Evolutionary conservation across 2,113 vertebrate species (phyloP), one percentile per base, ranked within the genome.

Genomic region (Caretta caretta): DNA sequence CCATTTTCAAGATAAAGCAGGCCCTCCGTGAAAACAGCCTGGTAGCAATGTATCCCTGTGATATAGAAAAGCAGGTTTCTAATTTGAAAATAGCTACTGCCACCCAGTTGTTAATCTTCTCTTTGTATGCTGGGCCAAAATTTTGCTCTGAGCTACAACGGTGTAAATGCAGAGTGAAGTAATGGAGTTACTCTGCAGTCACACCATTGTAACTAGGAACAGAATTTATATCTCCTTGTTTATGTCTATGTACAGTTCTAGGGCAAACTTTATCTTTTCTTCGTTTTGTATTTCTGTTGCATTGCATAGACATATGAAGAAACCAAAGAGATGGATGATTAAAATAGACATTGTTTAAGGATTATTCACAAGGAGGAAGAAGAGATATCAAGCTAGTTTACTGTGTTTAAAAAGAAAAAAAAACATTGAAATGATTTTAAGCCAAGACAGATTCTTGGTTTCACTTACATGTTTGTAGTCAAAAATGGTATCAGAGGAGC

Each of bases 401-500:
- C 50, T 42, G 5, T 20, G 12, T 31, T 85, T 29, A 81, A 38
- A 35, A 83, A 3, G 10, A 12, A 51, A 10, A 35, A 3, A 17
- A 17, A 54, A 17, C 29, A 46, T 19, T 50, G 76, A 84, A 54
- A 16, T 62, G 10, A 5, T 29, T 20, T 62, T 46, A 48, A 59
- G 13, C 4, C 0, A 1, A 29, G 62, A n/a, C 1, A 25, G 46
- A 25, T 19, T 11, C 38, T 79, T 56, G n/a, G 46, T 2, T 90
- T 54, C 84, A 96, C 98, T 98, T 97, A 98, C 98, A 0, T 53
- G 95, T 2, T 35, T 29, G 57, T 98, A 98, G 93, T 98, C 98
- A 96, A 98, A 98, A 65, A 98, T 86, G 0, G 96, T 98, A 3
- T 98, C 98, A 2, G 98, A 98, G 53, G 98, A 98, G 86, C 97